Evolutionary conservation across 2,113 vertebrate genomes (phyloP).

Genomic region (Festucalex cinctus): DNA sequence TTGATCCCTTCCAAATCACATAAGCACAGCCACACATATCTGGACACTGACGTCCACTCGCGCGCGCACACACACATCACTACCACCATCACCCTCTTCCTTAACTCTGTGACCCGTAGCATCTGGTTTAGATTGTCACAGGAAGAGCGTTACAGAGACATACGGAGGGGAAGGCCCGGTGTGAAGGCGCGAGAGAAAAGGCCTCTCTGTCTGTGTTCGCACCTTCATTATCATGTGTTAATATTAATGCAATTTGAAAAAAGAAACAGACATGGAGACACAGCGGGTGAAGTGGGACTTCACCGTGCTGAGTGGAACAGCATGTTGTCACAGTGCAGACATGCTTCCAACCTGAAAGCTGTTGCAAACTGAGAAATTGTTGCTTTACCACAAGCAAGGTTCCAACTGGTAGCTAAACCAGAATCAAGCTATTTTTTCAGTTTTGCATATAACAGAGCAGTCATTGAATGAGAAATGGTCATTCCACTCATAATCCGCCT

Average conservation of each 20-base stretch:
- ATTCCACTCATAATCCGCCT: too few relatives aligned
- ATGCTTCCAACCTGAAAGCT: slow-evolving; percentile 31
- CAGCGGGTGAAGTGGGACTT: slow-evolving; percentile 51
- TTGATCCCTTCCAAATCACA: slow-evolving; percentile 50
- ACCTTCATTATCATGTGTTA: slow-evolving; percentile 84
- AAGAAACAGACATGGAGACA: slow-evolving; percentile 63
- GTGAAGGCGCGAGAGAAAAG: slow-evolving; percentile 51
- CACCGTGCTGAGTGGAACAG: slow-evolving; percentile 57
- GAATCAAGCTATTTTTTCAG: too few relatives aligned
- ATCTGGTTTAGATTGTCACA: slow-evolving; percentile 83
- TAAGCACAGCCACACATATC: slow-evolving; percentile 54
- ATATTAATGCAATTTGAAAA: slow-evolving; percentile 78
- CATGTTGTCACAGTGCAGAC: slow-evolving; percentile 46
- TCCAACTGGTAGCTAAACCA: slow-evolving; percentile 26
- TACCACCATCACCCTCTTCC: slow-evolving; percentile 56
- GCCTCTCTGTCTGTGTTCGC: slow-evolving; percentile 69
- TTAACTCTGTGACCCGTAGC: slow-evolving; percentile 72
- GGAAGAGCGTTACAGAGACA: slow-evolving; percentile 62
- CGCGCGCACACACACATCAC: slow-evolving; percentile 38
- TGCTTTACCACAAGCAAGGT: slow-evolving; percentile 30
- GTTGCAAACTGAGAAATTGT: slow-evolving; percentile 34
- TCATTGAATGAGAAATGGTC: too few relatives aligned
- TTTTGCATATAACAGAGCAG: too few relatives aligned
- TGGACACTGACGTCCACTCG: slow-evolving; percentile 48
- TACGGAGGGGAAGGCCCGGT: slow-evolving; percentile 51